These are phyloP conservation scores for Agrochola lychnidis DNA, from an alignment of 2,888 invertebrate genomes.

Conservation along the genomic window DNA sequence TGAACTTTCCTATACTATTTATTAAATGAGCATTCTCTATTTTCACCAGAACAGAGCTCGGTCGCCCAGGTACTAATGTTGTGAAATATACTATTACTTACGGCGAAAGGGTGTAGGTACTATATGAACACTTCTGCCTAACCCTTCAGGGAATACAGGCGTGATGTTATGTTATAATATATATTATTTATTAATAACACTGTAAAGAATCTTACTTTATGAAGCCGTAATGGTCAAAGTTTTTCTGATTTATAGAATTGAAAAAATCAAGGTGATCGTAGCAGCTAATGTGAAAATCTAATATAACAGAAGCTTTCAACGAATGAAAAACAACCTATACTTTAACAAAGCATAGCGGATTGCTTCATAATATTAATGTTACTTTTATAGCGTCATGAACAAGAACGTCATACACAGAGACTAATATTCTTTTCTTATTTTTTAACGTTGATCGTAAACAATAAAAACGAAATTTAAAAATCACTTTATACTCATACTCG, in stretches of 20 bases:
- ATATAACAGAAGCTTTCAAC: conserved; percentile 16
- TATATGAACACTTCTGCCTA: neutral
- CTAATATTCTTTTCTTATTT: conserved; percentile 44
- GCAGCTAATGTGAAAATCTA: neutral
- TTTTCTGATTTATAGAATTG: neutral
- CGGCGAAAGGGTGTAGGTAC: too few species aligned
- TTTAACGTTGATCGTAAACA: conserved; percentile 54
- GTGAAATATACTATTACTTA: neutral
- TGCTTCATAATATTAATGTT: conserved; percentile 42
- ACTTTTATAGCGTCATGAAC: conserved; percentile 50
- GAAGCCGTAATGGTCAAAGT: conserved; percentile 3
- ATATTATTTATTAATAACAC: neutral
- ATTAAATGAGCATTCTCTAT: too few species aligned
- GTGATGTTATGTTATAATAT: too few species aligned
- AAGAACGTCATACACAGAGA: conserved; percentile 41
- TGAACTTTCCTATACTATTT: too few species aligned
- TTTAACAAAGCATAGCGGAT: conserved; percentile 18
- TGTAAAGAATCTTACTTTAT: neutral
- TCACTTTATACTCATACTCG: conserved; percentile 58
- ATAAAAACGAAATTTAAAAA: conserved; percentile 58
- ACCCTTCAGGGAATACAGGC: neutral
- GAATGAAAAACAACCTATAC: conserved; percentile 25
- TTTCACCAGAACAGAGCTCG: too few species aligned
- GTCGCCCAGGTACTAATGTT: neutral
- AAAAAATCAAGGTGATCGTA: conserved; percentile 14